phyloP scores from a whole-genome alignment of 1,140 invertebrate genomes.

The Macrobrachium rosenbergii region DNA sequence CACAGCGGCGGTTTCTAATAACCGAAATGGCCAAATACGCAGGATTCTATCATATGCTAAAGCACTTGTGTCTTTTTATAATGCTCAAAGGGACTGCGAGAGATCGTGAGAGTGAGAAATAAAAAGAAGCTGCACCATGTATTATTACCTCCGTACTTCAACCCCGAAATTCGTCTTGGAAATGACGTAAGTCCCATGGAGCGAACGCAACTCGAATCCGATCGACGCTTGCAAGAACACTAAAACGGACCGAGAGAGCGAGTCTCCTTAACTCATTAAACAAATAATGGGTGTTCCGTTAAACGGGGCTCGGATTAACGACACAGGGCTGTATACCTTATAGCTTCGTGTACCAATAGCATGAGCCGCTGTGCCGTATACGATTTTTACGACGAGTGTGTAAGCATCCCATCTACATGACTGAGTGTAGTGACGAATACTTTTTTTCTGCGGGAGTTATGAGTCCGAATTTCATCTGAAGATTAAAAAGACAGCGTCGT shows the following conservation, averaged over 20 bases:
- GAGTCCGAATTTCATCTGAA: constrained; percentile 49
- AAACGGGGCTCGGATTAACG: constrained; percentile 39
- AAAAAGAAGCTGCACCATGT: constrained; percentile 21
- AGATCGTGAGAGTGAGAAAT: constrained; percentile 19
- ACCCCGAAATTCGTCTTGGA: neutral
- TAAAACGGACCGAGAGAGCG: too few species aligned
- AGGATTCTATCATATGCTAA: constrained; percentile 45
- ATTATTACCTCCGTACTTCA: constrained; percentile 25
- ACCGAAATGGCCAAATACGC: constrained; percentile 43
- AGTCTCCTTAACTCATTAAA: too few species aligned
- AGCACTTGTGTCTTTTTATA: constrained; percentile 43
- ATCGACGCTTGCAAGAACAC: too few species aligned
- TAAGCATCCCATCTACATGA: constrained; percentile 26
- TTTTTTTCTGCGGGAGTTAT: constrained; percentile 34
- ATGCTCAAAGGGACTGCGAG: constrained; percentile 30
- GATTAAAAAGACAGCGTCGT: neutral
- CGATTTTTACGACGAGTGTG: constrained; percentile 52
- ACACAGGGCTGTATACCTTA: constrained; percentile 51
- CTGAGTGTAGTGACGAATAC: constrained; percentile 47
- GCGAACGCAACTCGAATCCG: neutral
- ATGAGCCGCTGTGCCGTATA: constrained; percentile 42
- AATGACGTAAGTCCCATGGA: neutral
- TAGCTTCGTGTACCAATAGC: constrained; percentile 44
- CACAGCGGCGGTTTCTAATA: constrained; percentile 45
- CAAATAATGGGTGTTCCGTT: neutral